Percentiles rank a stretch among this genome's conserved stretches.
Evolutionary conservation across 2,113 vertebrate species (phyloP).

Genomic region (Neolamprologus cancellatus): DNA sequence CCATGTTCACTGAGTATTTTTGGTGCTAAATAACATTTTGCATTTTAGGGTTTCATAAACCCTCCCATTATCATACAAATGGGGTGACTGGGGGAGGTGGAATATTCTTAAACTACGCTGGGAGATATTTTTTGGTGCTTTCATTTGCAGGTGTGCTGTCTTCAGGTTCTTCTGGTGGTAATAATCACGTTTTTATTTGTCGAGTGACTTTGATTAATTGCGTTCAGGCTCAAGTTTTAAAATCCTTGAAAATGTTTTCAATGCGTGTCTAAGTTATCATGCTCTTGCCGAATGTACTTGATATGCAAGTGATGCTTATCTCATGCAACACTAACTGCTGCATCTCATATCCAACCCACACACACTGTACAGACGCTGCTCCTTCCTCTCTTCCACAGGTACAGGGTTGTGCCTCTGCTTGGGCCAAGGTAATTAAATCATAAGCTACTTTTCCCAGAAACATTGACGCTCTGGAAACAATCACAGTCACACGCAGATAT

Average conservation of each 20-base stretch:
- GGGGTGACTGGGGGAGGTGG: background rate
- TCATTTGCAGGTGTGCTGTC: background rate
- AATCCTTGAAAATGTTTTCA: background rate
- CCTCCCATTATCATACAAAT: background rate
- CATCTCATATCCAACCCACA: background rate
- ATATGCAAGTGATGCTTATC: background rate
- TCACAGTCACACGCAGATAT: background rate
- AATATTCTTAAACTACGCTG: background rate
- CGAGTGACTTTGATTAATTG: background rate
- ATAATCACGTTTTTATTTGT: background rate
- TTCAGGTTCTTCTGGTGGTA: background rate
- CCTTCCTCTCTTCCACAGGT: background rate
- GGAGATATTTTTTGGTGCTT: background rate
- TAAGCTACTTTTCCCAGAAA: constrained; percentile 39
- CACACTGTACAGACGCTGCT: background rate
- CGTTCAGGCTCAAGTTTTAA: background rate
- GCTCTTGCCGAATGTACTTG: background rate
- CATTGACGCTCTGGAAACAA: background rate
- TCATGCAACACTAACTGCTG: background rate
- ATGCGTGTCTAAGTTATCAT: background rate
- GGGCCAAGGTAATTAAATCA: constrained; percentile 54
- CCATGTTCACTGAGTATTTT: background rate
- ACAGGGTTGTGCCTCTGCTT: constrained; percentile 38
- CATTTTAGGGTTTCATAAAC: background rate
- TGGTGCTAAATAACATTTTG: background rate